Percentiles rank a stretch among this genome's conserved stretches.
phyloP scores from a whole-genome alignment of 2,797 vertebrate genomes.

The Hipposideros larvatus region DNA sequence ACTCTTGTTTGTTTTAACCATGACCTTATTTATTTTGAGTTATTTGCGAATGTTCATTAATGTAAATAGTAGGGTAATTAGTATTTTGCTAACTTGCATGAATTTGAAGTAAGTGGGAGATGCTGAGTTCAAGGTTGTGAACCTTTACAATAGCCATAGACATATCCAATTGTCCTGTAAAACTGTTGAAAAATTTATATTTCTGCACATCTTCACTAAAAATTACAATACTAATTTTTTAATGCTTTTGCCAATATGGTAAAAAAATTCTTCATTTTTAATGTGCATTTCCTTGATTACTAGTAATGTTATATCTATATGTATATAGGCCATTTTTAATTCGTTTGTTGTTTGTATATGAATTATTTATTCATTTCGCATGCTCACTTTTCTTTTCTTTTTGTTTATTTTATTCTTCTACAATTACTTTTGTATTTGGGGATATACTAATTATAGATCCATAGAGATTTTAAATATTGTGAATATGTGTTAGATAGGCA shows the following conservation, averaged over 20 bases:
- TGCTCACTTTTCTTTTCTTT: background rate
- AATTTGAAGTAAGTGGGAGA: too few relatives aligned
- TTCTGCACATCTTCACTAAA: background rate
- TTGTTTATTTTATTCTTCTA: background rate
- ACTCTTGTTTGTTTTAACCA: background rate
- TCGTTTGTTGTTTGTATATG: background rate
- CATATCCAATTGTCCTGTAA: background rate
- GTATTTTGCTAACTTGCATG: background rate
- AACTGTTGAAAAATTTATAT: background rate
- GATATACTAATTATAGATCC: background rate
- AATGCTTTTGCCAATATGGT: background rate
- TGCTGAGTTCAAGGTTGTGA: background rate
- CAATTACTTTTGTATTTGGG: background rate
- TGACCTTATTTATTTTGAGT: background rate
- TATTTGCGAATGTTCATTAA: background rate
- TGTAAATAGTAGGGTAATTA: background rate
- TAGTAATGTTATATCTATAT: background rate
- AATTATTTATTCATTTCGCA: background rate
- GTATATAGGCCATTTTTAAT: background rate
- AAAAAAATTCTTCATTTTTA: background rate
- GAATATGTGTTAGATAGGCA: background rate
- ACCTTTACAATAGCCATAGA: background rate
- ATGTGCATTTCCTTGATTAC: background rate
- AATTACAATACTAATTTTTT: background rate
- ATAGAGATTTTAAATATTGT: background rate